Percentiles rank a stretch among this genome's conserved stretches.
Conservation (phyloP, 2,888 invertebrate species). For the Fragum sueziense region DNA sequence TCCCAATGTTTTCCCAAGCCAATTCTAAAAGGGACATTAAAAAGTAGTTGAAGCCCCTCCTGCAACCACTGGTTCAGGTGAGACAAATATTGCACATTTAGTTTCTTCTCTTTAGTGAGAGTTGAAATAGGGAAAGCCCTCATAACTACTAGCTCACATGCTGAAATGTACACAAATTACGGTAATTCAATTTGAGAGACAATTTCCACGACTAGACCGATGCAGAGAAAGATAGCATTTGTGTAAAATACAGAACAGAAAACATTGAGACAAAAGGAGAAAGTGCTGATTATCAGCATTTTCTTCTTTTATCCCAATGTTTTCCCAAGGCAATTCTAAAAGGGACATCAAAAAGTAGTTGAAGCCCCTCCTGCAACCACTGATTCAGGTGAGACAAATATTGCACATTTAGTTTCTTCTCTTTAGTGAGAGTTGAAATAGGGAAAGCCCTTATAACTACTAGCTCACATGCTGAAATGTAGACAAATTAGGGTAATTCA, state of each 20-base stretch:
- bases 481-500: slow-evolving; percentile 5
- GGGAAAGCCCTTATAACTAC: slow-evolving; percentile 96
- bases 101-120: slow-evolving; percentile 96
- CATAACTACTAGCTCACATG: slow-evolving; percentile 96
- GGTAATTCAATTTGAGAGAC: no score
- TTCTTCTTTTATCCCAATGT: no score
- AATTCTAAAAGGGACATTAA: no score
- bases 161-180: no score
- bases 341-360: no score
- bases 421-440: slow-evolving; percentile 95
- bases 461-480: slow-evolving; percentile 92
- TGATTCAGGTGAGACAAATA: slow-evolving; percentile 95
- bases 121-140: slow-evolving; percentile 96
- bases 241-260: no score
- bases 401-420: slow-evolving; percentile 94
- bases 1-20: no score
- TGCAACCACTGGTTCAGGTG: slow-evolving; percentile 95
- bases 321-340: no score
- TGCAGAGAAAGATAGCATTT: no score
- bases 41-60: slow-evolving; percentile 95
- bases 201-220: no score
- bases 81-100: slow-evolving; percentile 92
- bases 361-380: slow-evolving; percentile 95
- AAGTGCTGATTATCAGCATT: no score
- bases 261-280: no score